Base-by-base conservation (phyloP, 2,797 vertebrate genomes). In the Chiroxiphia lanceolata region DNA sequence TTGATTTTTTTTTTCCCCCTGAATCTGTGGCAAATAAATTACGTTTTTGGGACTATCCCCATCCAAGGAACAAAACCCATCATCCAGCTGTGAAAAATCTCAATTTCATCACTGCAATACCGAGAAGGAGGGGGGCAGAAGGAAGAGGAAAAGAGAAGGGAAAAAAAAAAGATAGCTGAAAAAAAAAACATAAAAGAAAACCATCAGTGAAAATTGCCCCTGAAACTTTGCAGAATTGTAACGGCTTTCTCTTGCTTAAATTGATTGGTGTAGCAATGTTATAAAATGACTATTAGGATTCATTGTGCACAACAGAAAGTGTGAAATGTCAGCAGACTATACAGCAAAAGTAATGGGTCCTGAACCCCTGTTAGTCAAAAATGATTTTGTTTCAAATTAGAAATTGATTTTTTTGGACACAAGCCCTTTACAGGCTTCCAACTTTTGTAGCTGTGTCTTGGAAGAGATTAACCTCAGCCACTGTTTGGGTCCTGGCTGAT, bases 381-480 rank as follows among this genome's bases (percentile, higher is more conserved):
- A 98, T 97, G 94, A 98, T 98, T 98, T 97, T 97, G 96, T 97
- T 98, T 98, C 98, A 98, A 98, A 98, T 98, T 98, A 98, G 98
- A 98, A 98, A 98, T 98, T 98, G 98, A 98, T 98, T 98, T 98
- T 98, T 97, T 97, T 95, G 97, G 97, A 98, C 97, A 98, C 92
- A 93, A 97, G 97, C 97, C 97, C 96, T 97, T 98, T 97, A 94
- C 93, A 96, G 96, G 91, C 97, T 98, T 97, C 95, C 34, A 84
- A 97, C 97, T 97, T 98, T 96, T 96, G 95, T 96, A 94, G 96
- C 96, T 93, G 93, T 95, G 94, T 94, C 93, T 63, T 61, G 94
- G 97, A 96, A 97, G 96, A 98, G 97, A 98, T 98, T 98, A 98
- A 98, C 97, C 97, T 98, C 94, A 93, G 91, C 86, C 85, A 96